Evolutionary conservation across 2,113 vertebrate genomes (phyloP), one percentile per base, ranked within the genome.

Genomic region (Thamnaconus septentrionalis): DNA sequence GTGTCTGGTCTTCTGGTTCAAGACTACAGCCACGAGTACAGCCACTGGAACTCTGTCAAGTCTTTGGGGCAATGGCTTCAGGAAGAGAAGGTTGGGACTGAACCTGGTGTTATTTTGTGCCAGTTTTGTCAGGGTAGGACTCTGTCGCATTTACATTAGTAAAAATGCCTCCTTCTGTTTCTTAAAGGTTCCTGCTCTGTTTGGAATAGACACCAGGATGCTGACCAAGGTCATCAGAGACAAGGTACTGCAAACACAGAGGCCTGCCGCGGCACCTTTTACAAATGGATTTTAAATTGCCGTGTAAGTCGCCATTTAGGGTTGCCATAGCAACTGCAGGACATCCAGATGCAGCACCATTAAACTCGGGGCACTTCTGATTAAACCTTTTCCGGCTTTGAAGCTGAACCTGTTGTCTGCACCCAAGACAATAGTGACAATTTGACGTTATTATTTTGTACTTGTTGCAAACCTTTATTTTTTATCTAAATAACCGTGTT

Each of bases 181-280:
- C 18, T 31, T 31, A 55, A 72, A 98, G 97, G 89, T 98, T 49
- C 96, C 96, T 76, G 97, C 96, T 0, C 85, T 98, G 48, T 97
- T 91, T 89, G 97, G 97, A 57, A 91, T 98, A 53, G 97, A 98
- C 76, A 98, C 96, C 64, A 93, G 97, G 80, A 96, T 96, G 96
- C 87, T 98, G 73, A 95, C 95, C 54, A 98, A 96, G 87, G 88
- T 94, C 68, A 96, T 98, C 86, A 89, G 94, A 82, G 94, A 94
- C 69, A 96, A 96, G 95, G 97, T 98, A 59, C 11, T 43, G 9
- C 12, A 78, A 54, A 53, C 7, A 40, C 50, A 51, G 46, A 64
- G 4, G 1, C 51, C 48, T 50, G 10, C 48, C n/a, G 9, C 10
- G 1, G 18, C 2, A 2, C 18, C n/a, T 11, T 50, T 50, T 11